These are phyloP conservation scores for Epinotia demarniana DNA, from an alignment of 2,888 invertebrate genomes.

Conservation along the genomic window DNA sequence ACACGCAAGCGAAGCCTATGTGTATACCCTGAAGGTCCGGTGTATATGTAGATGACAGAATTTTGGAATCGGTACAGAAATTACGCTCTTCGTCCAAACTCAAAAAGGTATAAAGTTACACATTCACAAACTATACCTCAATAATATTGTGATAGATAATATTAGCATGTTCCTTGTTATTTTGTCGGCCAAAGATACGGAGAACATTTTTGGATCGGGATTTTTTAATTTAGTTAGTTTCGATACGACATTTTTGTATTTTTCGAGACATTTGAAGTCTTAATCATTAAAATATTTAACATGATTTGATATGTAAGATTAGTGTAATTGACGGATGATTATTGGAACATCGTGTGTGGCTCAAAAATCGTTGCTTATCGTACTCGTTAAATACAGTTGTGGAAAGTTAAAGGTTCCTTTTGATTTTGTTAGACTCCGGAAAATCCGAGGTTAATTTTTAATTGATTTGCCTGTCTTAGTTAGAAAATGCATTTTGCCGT, in stretches of 20 bases:
- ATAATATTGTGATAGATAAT: no score
- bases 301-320: constrained; percentile 24
- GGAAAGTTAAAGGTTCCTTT: constrained; percentile 50
- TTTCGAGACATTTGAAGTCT: constrained; percentile 19
- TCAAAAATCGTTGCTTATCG: constrained; percentile 59
- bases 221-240: not conserved
- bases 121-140: no score
- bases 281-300: constrained; percentile 25
- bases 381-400: constrained; percentile 65
- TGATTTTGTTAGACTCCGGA: no score
- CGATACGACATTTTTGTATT: not conserved
- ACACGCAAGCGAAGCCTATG: no score
- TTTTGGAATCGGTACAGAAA: no score
- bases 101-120: no score
- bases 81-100: no score
- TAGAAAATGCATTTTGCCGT: no score
- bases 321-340: constrained; percentile 43
- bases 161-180: not conserved
- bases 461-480: no score
- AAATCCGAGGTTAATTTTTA: no score
- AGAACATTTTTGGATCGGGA: not conserved
- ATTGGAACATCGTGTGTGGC: constrained; percentile 64
- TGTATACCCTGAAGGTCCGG: no score
- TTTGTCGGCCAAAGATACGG: not conserved
- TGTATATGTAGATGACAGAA: no score